Percentiles rank a stretch among this genome's conserved stretches.
These are phyloP conservation scores for Pollenia angustigena DNA, from an alignment of 2,888 invertebrate species.

Conservation along the genomic window DNA sequence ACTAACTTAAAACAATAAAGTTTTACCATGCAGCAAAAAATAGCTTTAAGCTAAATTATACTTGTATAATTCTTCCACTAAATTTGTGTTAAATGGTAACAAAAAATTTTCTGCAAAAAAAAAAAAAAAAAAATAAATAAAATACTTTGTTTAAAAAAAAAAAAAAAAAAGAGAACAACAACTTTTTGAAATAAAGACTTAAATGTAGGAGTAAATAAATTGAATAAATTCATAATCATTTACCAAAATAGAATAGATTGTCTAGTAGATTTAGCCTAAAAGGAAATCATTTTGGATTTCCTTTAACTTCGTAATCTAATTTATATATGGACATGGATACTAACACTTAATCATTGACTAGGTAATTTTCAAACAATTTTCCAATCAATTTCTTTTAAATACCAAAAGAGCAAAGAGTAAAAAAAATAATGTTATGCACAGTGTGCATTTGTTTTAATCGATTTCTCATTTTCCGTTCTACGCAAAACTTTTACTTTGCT, in stretches of 20 bases:
- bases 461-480: constrained; percentile 14
- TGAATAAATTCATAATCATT: background rate
- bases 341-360: constrained; percentile 11
- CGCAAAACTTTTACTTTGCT: constrained; percentile 35
- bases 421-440: constrained; percentile 3
- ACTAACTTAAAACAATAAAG: background rate
- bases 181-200: background rate
- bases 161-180: background rate
- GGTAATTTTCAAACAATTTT: constrained; percentile 46
- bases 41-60: constrained; percentile 52
- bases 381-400: constrained; percentile 48
- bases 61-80: constrained; percentile 61
- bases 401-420: background rate
- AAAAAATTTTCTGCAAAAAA: background rate
- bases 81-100: constrained; percentile 60
- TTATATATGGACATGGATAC: background rate
- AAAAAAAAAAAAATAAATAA: too few relatives aligned
- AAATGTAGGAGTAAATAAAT: constrained; percentile 3
- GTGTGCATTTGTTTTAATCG: constrained; percentile 9
- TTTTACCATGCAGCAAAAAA: constrained; percentile 40
- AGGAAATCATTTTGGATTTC: constrained; percentile 27
- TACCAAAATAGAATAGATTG: background rate
- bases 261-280: background rate
- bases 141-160: background rate
- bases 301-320: constrained; percentile 6